These are phyloP conservation scores for Lampropteryx suffumata DNA, from an alignment of 2,888 invertebrate species.

Conservation along the genomic window DNA sequence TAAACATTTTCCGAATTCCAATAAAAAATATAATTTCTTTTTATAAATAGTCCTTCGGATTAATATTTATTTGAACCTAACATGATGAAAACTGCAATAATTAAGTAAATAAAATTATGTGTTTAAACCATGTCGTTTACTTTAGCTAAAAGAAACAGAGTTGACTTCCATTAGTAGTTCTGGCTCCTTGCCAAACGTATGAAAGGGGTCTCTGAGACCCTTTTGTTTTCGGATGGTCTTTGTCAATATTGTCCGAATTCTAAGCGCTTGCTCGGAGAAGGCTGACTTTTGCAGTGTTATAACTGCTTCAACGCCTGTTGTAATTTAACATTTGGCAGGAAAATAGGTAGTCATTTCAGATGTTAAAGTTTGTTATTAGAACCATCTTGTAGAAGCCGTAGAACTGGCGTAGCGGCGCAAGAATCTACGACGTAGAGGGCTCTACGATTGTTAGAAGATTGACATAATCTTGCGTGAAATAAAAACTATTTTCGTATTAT, in stretches of 20 bases:
- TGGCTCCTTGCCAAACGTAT: constrained; percentile 52
- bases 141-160: constrained; percentile 35
- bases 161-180: constrained; percentile 45
- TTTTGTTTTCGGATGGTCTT: constrained; percentile 55
- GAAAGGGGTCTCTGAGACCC: constrained; percentile 48
- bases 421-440: too few relatives aligned
- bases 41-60: too few relatives aligned
- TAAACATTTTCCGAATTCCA: too few relatives aligned
- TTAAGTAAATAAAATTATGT: constrained; percentile 14
- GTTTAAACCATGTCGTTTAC: constrained; percentile 25
- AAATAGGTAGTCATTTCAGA: constrained; percentile 6
- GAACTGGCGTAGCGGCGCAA: too few relatives aligned
- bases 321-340: constrained; percentile 3
- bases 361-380: not conserved
- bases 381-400: too few relatives aligned
- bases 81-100: not conserved
- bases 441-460: too few relatives aligned
- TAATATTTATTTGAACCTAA: constrained; percentile 1
- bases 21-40: too few relatives aligned
- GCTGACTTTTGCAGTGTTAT: constrained; percentile 15
- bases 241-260: constrained; percentile 51
- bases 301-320: constrained; percentile 9
- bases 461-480: too few relatives aligned
- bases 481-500: too few relatives aligned
- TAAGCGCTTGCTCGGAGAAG: constrained; percentile 32